A percentile compares a stretch with the other conserved stretches of the same genome.
Evolutionary conservation across 1,140 invertebrate species (phyloP).

Genomic region (Drosophila ogumai): DNA sequence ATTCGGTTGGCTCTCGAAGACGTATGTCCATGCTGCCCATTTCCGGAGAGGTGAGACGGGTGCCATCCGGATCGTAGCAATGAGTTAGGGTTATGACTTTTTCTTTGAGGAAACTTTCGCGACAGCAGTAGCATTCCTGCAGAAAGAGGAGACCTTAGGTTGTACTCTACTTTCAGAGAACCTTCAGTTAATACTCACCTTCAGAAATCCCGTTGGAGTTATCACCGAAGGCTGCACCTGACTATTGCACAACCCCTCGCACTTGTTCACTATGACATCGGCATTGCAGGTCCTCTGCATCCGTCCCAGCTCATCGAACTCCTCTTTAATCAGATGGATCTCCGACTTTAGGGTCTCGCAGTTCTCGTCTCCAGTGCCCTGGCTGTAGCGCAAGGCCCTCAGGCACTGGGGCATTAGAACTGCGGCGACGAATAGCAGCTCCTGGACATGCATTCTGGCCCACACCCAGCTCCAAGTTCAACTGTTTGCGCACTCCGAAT

Average conservation of each 20-base stretch:
- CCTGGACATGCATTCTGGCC: constrained; percentile 67
- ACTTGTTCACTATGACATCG: constrained; percentile 94
- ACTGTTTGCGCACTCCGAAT: constrained; percentile 40
- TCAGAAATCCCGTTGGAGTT: constrained; percentile 94
- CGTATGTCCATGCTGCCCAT: constrained; percentile 91
- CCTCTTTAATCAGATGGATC: constrained; percentile 93
- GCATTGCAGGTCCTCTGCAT: constrained; percentile 94
- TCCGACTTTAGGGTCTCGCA: constrained; percentile 93
- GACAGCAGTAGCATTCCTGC: constrained; percentile 96
- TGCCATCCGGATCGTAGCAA: constrained; percentile 94
- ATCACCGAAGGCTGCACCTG: constrained; percentile 95
- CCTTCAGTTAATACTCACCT: constrained; percentile 86
- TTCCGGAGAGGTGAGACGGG: constrained; percentile 88
- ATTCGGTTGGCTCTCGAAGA: constrained; percentile 93
- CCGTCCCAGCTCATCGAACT: constrained; percentile 92
- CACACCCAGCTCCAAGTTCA: constrained; percentile 19
- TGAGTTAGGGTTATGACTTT: constrained; percentile 92
- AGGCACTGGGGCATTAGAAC: constrained; percentile 64
- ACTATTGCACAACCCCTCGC: constrained; percentile 95
- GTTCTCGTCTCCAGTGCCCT: constrained; percentile 86
- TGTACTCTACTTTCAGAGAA: not conserved
- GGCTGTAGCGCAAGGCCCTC: constrained; percentile 72
- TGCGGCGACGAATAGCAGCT: constrained; percentile 58
- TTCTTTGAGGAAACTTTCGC: constrained; percentile 93
- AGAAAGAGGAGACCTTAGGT: constrained; percentile 28